Evolutionary conservation across 92 coral and sea anemone genomes (phyloP).

Genomic region (Chrysogorgia sp.): DNA sequence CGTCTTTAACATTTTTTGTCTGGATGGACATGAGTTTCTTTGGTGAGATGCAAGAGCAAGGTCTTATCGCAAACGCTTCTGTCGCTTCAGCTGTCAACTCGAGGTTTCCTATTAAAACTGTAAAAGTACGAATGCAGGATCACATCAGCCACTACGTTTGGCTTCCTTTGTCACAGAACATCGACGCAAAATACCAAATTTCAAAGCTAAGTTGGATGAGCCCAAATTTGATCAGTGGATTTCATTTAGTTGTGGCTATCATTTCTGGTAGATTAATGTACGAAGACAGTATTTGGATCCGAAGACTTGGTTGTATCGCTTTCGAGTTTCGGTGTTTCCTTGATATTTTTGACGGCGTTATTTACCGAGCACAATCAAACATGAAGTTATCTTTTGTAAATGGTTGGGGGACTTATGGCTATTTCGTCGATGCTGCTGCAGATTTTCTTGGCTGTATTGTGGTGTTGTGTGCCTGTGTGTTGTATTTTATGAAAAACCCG

Average conservation of each 20-base stretch:
- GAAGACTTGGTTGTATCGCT: slow-evolving; percentile 74
- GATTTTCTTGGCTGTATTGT: slow-evolving; percentile 82
- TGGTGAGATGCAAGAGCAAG: slow-evolving; percentile 88
- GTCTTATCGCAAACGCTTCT: slow-evolving; percentile 70
- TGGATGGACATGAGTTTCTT: slow-evolving; percentile 96
- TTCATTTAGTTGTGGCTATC: slow-evolving; percentile 72
- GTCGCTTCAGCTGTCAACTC: slow-evolving; percentile 67
- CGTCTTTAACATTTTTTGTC: slow-evolving; percentile 78
- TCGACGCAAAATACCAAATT: slow-evolving; percentile 71
- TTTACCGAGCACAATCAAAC: slow-evolving; percentile 80
- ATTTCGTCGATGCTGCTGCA: slow-evolving; percentile 79
- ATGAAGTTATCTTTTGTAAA: slow-evolving; percentile 71
- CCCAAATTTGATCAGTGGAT: slow-evolving; percentile 82
- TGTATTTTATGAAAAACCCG: slow-evolving; percentile 71
- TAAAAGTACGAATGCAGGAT: slow-evolving; percentile 89
- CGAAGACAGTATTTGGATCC: slow-evolving; percentile 69
- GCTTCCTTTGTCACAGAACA: slow-evolving; percentile 77
- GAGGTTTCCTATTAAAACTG: slow-evolving; percentile 74
- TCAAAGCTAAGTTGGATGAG: slow-evolving; percentile 75
- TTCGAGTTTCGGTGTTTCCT: slow-evolving; percentile 77
- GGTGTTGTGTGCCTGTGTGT: slow-evolving; percentile 66
- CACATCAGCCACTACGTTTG: slow-evolving; percentile 86
- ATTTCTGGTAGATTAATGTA: slow-evolving; percentile 76
- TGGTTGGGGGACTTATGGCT: slow-evolving; percentile 90
- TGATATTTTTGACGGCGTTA: slow-evolving; percentile 87